Base-by-base conservation (phyloP, 2,797 vertebrate genomes). In the Ctenosaura bakeri region DNA sequence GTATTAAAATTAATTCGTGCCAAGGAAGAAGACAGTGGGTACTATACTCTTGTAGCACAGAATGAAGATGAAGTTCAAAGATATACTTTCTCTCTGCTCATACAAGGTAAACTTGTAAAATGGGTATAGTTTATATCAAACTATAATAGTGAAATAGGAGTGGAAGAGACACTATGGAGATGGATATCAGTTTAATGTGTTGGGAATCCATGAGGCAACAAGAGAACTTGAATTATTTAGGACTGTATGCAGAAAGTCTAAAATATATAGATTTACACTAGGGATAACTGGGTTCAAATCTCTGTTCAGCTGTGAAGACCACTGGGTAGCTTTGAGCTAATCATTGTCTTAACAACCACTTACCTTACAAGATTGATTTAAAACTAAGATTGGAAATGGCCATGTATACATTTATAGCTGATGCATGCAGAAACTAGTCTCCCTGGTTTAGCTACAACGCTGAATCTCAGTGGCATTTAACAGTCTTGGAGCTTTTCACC, bases 1-100 rank as follows among this genome's bases (percentile, higher is more conserved):
- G 95, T 97, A 94, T 96, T 99, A 88, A 99, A 98, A 88, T 96
- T 99, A 94, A 99, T 99, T 86, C 98, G 99, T 6, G 99, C 98
- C 82, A 99, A 99, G 93, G 98, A 99, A 88, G 99, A 99, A 96
- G 99, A 99, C 96, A 99, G 98, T 0, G 99, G 99, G 18, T 98
- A 98, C 94, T 99, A 99, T 54, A 99, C 98, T n/a, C 96, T 99
- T 59, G 94, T 97, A 64, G 98, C 98, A 88, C 97, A 98, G 93
- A 99, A 98, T 38, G 98, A 98, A 88, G 98, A 98, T 35, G 98
- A 98, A 59, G 95, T 94, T 71, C 97, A 96, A 89, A 98, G 96
- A 64, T 97, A 97, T 56, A 98, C 98, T 59, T 98, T 99, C 94
- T 97, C 97, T 62, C 96, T 99, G 80, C 97, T 98, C 80, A 98